phyloP scores from a whole-genome alignment of 1,140 invertebrate species.

The Tigriopus japonicus region DNA sequence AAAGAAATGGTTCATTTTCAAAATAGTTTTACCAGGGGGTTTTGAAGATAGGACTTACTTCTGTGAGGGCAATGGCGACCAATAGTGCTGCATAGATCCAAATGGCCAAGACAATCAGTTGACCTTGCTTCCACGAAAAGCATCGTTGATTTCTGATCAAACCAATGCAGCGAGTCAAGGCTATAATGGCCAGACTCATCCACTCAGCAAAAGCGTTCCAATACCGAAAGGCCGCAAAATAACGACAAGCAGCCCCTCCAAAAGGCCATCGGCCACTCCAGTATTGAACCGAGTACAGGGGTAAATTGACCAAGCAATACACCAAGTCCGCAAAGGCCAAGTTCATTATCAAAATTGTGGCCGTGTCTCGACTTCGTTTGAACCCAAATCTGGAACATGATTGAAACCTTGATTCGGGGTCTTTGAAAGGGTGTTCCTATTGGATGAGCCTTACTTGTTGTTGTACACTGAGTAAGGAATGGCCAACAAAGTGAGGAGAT shows the following conservation, averaged over 20 bases:
- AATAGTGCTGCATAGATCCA: background rate
- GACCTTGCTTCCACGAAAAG: background rate
- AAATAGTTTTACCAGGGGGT: background rate
- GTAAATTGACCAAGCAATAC: background rate
- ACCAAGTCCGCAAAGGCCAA: background rate
- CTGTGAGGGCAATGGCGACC: background rate
- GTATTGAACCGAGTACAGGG: background rate
- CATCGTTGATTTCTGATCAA: background rate
- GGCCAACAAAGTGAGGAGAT: background rate
- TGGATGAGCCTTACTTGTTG: background rate
- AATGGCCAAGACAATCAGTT: background rate
- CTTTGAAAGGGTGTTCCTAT: too few species aligned
- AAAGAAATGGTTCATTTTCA: too few species aligned
- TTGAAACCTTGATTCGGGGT: too few species aligned
- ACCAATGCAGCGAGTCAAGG: background rate
- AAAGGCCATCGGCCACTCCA: background rate
- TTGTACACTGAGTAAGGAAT: background rate
- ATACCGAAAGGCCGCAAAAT: background rate
- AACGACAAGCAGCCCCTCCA: background rate
- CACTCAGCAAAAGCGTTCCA: background rate
- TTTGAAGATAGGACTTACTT: background rate
- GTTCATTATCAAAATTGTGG: background rate
- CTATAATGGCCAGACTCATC: slow-evolving; percentile 1
- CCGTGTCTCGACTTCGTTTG: background rate
- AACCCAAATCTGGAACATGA: too few species aligned